Evolutionary conservation across 2,888 invertebrate genomes (phyloP).

Genomic region (Coelopa pilipes): DNA sequence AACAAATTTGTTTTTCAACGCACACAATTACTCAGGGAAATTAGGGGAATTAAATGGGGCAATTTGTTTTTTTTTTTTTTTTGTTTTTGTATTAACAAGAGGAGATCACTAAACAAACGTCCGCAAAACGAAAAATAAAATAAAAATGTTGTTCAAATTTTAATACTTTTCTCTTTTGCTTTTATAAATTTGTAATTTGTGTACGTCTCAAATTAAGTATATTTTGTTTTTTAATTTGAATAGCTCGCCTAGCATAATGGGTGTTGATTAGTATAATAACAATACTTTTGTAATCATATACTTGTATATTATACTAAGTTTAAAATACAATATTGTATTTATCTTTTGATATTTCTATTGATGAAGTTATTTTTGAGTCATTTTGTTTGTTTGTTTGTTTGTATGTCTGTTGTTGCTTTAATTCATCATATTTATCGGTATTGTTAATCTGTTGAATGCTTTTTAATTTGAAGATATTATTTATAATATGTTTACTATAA

Average conservation of each 20-base stretch:
- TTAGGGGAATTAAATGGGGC: no score
- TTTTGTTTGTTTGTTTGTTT: slow-evolving; percentile 35
- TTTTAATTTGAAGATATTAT: slow-evolving; percentile 30
- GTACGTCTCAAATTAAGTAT: neutral
- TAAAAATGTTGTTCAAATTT: neutral
- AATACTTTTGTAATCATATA: slow-evolving; percentile 25
- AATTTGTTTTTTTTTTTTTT: slow-evolving; percentile 12
- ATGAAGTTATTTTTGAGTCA: slow-evolving; percentile 35
- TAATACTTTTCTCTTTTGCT: neutral
- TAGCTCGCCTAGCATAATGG: slow-evolving; percentile 24
- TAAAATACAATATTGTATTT: slow-evolving; percentile 28
- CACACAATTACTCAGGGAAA: no score
- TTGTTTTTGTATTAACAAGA: slow-evolving; percentile 11
- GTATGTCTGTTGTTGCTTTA: slow-evolving; percentile 35
- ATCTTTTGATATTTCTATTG: slow-evolving; percentile 29
- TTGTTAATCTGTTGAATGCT: slow-evolving; percentile 26
- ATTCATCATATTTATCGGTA: slow-evolving; percentile 27
- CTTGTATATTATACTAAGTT: slow-evolving; percentile 30
- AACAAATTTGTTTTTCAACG: no score
- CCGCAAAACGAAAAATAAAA: neutral
- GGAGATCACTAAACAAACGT: no score
- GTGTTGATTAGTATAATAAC: slow-evolving; percentile 33
- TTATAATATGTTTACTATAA: slow-evolving; percentile 22
- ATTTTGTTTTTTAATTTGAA: slow-evolving; percentile 11
- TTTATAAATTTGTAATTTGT: slow-evolving; percentile 4